These are phyloP conservation scores for Dimorphilus gyrociliatus DNA, from an alignment of 2,888 invertebrate species.

Conservation along the genomic window DNA sequence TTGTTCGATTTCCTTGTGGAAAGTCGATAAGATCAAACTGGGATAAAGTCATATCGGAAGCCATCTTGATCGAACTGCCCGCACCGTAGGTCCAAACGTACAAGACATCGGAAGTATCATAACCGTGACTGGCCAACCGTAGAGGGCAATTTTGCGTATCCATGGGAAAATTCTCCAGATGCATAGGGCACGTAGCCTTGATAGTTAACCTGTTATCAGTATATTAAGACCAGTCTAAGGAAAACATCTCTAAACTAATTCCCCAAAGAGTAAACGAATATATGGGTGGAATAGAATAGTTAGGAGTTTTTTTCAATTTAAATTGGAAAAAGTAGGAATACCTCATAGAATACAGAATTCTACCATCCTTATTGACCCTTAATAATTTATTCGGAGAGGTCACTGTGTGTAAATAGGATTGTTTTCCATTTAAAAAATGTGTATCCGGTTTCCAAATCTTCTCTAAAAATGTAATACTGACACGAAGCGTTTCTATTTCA, in stretches of 20 bases:
- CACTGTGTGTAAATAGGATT: slow-evolving; percentile 83
- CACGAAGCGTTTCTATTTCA: slow-evolving; percentile 13
- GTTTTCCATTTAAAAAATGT: slow-evolving; percentile 76
- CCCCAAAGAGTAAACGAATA: no score
- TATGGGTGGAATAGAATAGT: no score
- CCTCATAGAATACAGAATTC: slow-evolving; percentile 84
- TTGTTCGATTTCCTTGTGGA: slow-evolving; percentile 6
- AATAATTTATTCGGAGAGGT: slow-evolving; percentile 84
- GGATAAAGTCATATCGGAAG: slow-evolving; percentile 6
- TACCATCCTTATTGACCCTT: slow-evolving; percentile 70
- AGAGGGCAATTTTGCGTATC: slow-evolving; percentile 61
- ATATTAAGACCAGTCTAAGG: no score
- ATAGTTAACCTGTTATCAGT: slow-evolving; percentile 57
- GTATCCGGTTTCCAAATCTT: slow-evolving; percentile 30
- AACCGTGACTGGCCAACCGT: slow-evolving; percentile 54
- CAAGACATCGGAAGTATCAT: slow-evolving; percentile 4
- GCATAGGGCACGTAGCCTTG: slow-evolving; percentile 67
- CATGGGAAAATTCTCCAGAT: slow-evolving; percentile 68
- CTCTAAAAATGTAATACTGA: slow-evolving; percentile 23
- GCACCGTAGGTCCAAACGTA: slow-evolving; percentile 6
- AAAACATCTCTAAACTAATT: no score
- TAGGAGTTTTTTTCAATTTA: no score
- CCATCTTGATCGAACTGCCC: slow-evolving; percentile 5
- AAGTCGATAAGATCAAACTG: slow-evolving; percentile 7
- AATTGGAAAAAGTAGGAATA: no score